Percentiles rank a stretch among this genome's conserved stretches.
phyloP scores from a whole-genome alignment of 2,797 vertebrate species.

The Phyllotis vaccarum region DNA sequence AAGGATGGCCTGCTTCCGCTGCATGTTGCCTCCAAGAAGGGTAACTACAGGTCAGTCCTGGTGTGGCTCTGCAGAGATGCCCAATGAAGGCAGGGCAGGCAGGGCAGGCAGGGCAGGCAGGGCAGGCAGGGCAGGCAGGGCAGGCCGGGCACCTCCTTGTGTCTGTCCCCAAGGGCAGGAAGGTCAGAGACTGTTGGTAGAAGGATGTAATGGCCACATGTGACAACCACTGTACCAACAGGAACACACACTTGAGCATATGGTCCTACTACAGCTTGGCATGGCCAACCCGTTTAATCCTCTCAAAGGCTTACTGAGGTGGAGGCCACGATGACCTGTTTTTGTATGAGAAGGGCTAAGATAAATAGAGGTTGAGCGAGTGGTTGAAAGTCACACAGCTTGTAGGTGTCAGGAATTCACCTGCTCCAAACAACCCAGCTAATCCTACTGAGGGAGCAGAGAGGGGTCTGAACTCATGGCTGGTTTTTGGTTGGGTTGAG shows the following conservation, averaged over 20 bases:
- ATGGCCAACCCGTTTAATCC: rapidly evolving
- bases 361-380: not conserved
- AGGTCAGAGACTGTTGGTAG: not conserved
- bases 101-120: no score
- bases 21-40: conserved; percentile 94
- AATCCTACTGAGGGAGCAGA: not conserved
- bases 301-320: not conserved
- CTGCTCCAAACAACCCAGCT: not conserved
- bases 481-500: not conserved
- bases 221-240: rapidly evolving
- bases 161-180: rapidly evolving
- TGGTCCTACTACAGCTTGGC: not conserved
- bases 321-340: not conserved
- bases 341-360: not conserved
- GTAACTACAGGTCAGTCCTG: conserved; percentile 91
- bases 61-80: not conserved
- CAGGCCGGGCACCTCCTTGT: not conserved
- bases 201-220: not conserved
- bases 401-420: not conserved
- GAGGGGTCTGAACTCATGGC: not conserved
- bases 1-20: conserved; percentile 94
- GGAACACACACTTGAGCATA: rapidly evolving
- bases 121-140: not conserved
- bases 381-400: not conserved
- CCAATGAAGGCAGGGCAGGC: rapidly evolving